Evolutionary conservation across 2,888 invertebrate species (phyloP).

Genomic region (Polymixis lichenea): DNA sequence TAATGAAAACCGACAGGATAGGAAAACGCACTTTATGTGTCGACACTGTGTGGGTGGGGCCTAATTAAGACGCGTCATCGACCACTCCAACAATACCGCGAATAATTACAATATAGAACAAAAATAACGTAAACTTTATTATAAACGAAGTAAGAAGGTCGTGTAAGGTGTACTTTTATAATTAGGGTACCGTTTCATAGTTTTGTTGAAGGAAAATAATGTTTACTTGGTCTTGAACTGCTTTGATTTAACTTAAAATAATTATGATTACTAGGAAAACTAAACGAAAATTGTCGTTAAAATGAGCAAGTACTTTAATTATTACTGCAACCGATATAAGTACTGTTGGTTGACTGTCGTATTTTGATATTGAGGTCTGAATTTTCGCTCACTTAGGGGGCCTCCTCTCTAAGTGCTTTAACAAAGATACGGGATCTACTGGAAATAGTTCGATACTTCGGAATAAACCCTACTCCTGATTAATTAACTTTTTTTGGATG

Average conservation of each 20-base stretch:
- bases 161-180: background rate
- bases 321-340: background rate
- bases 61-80: slow-evolving; percentile 79
- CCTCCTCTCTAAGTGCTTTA: no score
- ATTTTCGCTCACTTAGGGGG: background rate
- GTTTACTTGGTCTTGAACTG: slow-evolving; percentile 30
- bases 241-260: slow-evolving; percentile 23
- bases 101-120: slow-evolving; percentile 59
- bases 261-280: slow-evolving; percentile 30
- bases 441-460: no score
- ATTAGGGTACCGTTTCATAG: slow-evolving; percentile 7
- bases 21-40: slow-evolving; percentile 71
- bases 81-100: slow-evolving; percentile 63
- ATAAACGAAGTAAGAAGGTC: slow-evolving; percentile 32
- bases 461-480: no score
- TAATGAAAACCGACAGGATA: slow-evolving; percentile 77
- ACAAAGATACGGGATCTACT: no score
- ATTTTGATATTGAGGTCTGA: background rate
- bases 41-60: slow-evolving; percentile 76
- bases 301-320: background rate
- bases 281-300: background rate
- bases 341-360: background rate
- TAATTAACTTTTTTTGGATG: no score
- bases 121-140: slow-evolving; percentile 30
- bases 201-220: background rate